phyloP scores from a whole-genome alignment of 2,113 vertebrate species.

The Heterotilapia buettikoferi region DNA sequence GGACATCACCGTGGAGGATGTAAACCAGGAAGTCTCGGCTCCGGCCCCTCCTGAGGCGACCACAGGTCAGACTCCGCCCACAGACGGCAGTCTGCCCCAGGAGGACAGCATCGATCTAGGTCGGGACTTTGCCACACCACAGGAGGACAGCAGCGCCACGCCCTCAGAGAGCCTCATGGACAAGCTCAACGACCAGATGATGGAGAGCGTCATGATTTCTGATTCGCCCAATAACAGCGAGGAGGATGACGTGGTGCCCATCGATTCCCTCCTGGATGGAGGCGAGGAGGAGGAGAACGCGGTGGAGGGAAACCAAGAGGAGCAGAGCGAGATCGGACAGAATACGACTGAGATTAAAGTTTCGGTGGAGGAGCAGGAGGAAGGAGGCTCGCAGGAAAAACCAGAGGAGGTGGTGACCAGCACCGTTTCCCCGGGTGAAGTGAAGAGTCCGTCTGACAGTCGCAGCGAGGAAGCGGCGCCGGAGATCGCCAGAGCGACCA shows the following conservation, averaged over 20 bases:
- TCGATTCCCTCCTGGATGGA: slow-evolving; percentile 79
- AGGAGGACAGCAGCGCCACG: slow-evolving; percentile 72
- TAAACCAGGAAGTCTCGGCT: not conserved
- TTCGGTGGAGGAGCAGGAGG: slow-evolving; percentile 18
- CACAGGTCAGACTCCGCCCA: not conserved
- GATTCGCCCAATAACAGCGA: slow-evolving; percentile 95
- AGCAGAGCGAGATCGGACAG: slow-evolving; percentile 22
- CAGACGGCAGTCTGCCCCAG: slow-evolving; percentile 66
- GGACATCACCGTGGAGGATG: slow-evolving; percentile 39
- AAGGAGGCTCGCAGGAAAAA: not conserved
- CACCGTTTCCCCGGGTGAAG: not conserved
- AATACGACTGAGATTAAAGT: slow-evolving; percentile 58
- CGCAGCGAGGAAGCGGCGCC: not conserved
- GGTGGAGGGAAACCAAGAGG: not conserved
- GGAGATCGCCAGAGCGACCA: not conserved
- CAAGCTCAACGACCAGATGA: slow-evolving; percentile 92
- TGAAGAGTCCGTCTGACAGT: not conserved
- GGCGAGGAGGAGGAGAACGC: slow-evolving; percentile 25
- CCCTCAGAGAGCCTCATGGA: slow-evolving; percentile 79
- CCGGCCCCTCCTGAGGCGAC: not conserved
- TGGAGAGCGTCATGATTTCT: slow-evolving; percentile 98
- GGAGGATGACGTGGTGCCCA: slow-evolving; percentile 84
- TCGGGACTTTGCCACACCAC: slow-evolving; percentile 80
- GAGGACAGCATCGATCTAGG: slow-evolving; percentile 90
- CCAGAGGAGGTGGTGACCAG: not conserved